Conservation (phyloP, 2,888 invertebrate species). For the Drosophila acutilabella region DNA sequence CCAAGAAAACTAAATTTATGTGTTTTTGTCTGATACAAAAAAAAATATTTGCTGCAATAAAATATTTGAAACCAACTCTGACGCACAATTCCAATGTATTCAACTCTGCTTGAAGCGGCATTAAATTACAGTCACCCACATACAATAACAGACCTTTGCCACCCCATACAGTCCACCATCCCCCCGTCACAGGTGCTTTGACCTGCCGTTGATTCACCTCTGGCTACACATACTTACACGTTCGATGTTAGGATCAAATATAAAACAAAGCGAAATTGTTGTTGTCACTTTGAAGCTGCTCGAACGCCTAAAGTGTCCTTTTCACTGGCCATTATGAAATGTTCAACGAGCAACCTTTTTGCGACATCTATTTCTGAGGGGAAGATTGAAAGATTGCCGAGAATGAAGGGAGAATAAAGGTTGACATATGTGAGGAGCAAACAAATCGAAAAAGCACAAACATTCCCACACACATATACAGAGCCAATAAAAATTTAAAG, state of each 20-base stretch:
- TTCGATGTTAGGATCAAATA: slow-evolving; percentile 59
- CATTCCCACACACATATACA: slow-evolving; percentile 45
- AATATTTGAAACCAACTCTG: slow-evolving; percentile 32
- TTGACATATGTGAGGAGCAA: slow-evolving; percentile 31
- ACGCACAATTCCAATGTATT: slow-evolving; percentile 47
- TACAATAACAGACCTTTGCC: slow-evolving; percentile 27
- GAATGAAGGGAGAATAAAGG: background rate
- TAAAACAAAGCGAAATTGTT: slow-evolving; percentile 63
- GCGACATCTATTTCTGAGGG: background rate
- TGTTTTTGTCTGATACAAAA: slow-evolving; percentile 34
- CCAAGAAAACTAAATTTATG: slow-evolving; percentile 44
- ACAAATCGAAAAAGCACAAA: slow-evolving; percentile 57
- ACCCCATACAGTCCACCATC: background rate
- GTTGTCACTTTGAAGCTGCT: slow-evolving; percentile 70
- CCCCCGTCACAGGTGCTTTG: background rate
- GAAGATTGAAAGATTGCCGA: background rate
- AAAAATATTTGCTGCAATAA: slow-evolving; percentile 46
- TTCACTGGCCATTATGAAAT: slow-evolving; percentile 63
- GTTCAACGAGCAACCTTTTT: slow-evolving; percentile 57
- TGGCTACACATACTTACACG: slow-evolving; percentile 17
- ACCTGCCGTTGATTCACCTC: background rate
- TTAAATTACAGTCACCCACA: slow-evolving; percentile 57
- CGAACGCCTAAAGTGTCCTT: slow-evolving; percentile 70
- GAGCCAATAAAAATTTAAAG: slow-evolving; percentile 72
- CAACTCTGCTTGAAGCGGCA: slow-evolving; percentile 54